Percentiles rank a stretch among this genome's conserved stretches.
Evolutionary conservation across 1,140 invertebrate genomes (phyloP).

Genomic region (Brevipalpus yothersi): DNA sequence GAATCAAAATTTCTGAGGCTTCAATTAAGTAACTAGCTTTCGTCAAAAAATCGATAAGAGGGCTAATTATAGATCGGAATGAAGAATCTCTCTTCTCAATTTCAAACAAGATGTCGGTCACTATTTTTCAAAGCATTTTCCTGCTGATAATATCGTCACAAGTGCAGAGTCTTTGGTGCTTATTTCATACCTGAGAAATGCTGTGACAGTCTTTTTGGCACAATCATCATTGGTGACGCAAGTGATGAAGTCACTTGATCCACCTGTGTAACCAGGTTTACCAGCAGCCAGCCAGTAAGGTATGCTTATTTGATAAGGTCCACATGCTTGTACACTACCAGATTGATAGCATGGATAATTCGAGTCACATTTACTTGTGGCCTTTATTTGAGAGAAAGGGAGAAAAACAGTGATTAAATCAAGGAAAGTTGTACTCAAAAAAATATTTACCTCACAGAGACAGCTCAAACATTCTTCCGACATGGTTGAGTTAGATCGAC

Average conservation of each 20-base stretch:
- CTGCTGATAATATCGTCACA: no score
- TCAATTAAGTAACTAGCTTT: no score
- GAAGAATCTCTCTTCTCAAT: no score
- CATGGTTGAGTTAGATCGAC: neutral
- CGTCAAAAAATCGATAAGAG: no score
- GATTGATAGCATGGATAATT: conserved; percentile 10
- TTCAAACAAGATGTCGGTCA: no score
- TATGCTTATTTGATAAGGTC: neutral
- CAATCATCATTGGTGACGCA: conserved; percentile 48
- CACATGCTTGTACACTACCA: conserved; percentile 5
- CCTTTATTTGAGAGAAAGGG: neutral
- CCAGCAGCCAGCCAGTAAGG: conserved; percentile 28
- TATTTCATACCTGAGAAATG: conserved; percentile 34
- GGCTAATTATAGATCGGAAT: no score
- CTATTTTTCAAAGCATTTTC: no score
- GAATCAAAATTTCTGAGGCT: no score
- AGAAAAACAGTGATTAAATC: neutral
- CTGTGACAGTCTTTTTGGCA: conserved; percentile 39
- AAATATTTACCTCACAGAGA: neutral
- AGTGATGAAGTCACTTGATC: conserved; percentile 32
- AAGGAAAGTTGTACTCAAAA: neutral
- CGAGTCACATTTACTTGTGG: conserved; percentile 10
- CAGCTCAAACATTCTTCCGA: neutral
- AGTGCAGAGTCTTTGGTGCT: no score
- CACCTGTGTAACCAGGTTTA: conserved; percentile 30